Evolutionary conservation across 1,140 invertebrate genomes (phyloP).

Genomic region (Matsumurasca onukii): DNA sequence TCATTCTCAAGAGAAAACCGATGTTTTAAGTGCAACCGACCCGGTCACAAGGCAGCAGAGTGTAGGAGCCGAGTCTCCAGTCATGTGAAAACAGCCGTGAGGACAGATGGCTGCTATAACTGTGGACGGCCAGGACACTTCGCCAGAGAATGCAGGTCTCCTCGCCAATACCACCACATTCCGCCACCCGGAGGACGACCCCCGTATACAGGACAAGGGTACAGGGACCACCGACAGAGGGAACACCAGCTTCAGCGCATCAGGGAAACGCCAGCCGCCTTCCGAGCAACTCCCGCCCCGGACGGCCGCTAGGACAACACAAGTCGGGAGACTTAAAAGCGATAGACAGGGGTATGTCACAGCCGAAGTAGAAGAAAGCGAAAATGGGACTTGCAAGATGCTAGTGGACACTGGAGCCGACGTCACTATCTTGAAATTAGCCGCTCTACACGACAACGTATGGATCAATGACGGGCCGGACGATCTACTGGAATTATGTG

Average conservation of each 20-base stretch:
- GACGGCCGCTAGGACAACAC: neutral
- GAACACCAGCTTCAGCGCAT: too few relatives aligned
- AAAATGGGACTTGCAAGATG: slow-evolving; percentile 1
- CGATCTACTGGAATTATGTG: neutral
- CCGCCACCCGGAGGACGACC: too few relatives aligned
- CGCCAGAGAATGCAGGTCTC: neutral
- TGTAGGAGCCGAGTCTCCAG: neutral
- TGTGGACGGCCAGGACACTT: slow-evolving; percentile 1
- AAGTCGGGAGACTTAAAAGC: slow-evolving; percentile 5
- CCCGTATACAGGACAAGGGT: too few relatives aligned
- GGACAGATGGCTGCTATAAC: neutral
- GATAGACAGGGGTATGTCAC: neutral
- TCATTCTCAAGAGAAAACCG: neutral
- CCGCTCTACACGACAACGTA: neutral
- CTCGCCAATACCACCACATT: neutral
- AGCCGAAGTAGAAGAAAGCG: slow-evolving; percentile 1
- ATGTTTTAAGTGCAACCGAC: slow-evolving; percentile 6
- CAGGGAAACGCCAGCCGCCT: slow-evolving; percentile 3
- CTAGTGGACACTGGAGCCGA: slow-evolving; percentile 11
- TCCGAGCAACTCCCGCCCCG: slow-evolving; percentile 10
- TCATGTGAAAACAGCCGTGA: neutral
- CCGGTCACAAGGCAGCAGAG: neutral
- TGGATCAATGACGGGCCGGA: slow-evolving; percentile 8
- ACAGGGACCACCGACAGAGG: too few relatives aligned
- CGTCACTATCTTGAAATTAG: slow-evolving; percentile 22